Evolutionary conservation across 2,797 vertebrate species (phyloP).

Genomic region (Scolopax rusticola): DNA sequence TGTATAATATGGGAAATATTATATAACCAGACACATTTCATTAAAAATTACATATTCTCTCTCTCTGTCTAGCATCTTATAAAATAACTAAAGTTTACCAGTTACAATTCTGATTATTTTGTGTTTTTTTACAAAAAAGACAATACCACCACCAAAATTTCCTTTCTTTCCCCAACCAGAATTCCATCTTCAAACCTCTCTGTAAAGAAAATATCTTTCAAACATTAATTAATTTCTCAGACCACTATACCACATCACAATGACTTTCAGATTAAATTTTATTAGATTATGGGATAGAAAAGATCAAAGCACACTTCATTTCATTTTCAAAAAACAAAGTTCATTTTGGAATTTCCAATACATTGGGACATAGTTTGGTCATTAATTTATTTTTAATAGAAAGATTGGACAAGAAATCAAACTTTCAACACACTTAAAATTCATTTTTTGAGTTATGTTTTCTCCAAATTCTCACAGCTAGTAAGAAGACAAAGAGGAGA

Average conservation of each 20-base stretch:
- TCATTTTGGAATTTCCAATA: neutral
- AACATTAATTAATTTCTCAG: neutral
- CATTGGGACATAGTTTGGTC: neutral
- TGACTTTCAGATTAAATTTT: neutral
- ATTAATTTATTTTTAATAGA: neutral
- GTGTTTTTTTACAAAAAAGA: neutral
- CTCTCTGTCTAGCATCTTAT: neutral
- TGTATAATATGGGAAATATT: neutral
- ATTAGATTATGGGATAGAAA: neutral
- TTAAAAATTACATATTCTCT: neutral
- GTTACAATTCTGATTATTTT: neutral
- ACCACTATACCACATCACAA: neutral
- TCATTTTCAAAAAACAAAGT: neutral
- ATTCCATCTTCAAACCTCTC: neutral
- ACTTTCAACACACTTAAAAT: neutral
- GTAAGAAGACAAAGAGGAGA: neutral
- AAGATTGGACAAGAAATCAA: neutral
- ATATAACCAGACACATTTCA: neutral
- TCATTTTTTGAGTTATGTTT: neutral
- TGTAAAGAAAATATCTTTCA: neutral
- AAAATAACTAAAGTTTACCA: neutral
- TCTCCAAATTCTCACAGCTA: fast-evolving
- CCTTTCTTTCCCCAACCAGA: neutral
- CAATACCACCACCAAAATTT: fast-evolving
- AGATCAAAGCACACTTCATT: neutral